Base-by-base conservation (phyloP, 2,888 invertebrate species). In the Nomada lathburiana region DNA sequence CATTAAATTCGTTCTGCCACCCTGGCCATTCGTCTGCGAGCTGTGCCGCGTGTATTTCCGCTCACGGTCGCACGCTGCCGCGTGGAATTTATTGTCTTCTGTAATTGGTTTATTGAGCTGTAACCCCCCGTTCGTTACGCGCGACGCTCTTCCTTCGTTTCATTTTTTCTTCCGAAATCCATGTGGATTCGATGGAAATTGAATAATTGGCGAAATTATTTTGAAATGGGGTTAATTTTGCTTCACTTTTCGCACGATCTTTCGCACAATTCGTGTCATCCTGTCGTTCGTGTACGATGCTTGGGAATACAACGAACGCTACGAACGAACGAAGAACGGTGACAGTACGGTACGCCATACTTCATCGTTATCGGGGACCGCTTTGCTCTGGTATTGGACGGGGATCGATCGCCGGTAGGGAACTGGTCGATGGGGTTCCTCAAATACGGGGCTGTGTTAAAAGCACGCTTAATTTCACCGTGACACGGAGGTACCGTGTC, bases 401-500 rank as follows among this genome's bases (percentile, higher is more conserved):
- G 67, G 80, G 70, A 88, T 88, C 88, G 88, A 88, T 86, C 73
- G 77, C 57, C 65, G 74, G 77, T 74, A 82, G 77, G 82, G 82
- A 67, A 77, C 50, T 26, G 81, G 73, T 69, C 77, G 86, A 82
- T 76, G 74, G 86, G 81, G 81, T 86, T 83, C 88, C 79, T 81
- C 80, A 89, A 91, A 90, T 88, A 88, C 89, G 90, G 88, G 88
- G 88, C 90, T 86, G 72, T 57, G 83, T 81, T 88, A 84, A 90
- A 89, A 88, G 89, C 90, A 89, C 90, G 91, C 89, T 92, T 91
- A 90, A 92, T 92, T 92, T 92, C 90, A 91, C 91, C 92, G 89
- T 92, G 92, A 92, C 92, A 90, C 89, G 70, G 79, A 88, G 88
- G 88, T 89, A 90, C 87, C 86, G 87, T 81, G 85, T 88, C 78